Evolutionary conservation across 2,113 vertebrate genomes (phyloP), one percentile per base, ranked within the genome.

Genomic region (Paracanthobrama guichenoti): DNA sequence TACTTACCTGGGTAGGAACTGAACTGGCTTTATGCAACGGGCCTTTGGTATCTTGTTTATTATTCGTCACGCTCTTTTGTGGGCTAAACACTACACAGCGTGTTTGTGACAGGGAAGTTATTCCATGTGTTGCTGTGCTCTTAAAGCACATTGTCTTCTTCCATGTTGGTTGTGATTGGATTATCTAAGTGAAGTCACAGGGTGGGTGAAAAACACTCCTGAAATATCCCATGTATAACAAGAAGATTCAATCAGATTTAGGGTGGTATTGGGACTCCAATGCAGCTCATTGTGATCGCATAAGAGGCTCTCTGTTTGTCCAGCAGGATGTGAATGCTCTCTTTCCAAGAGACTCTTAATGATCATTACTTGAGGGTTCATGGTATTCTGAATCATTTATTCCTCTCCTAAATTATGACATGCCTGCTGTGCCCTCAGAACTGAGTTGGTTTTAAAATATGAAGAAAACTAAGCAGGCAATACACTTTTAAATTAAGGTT

Each of bases 101-200:
- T 7, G 18, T 55, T 7, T 55, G 50, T 20, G 16, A 20, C 50
- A 55, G 53, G 53, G 18, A 55, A 22, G 18, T 53, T 35, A 8
- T 42, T 66, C 39, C 20, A 24, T 35, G 31, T 53, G 46, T 55
- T 73, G 31, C 48, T 62, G 35, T 46, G 42, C 12, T 24, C 71
- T 74, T 48, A 74, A 31, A 39, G 67, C 64, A 44, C 72, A 62
- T 42, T 31, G 22, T 24, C 3, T 82, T 44, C 59, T 44, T 80
- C 78, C 80, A 67, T 50, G 67, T 24, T 69, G 35, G 26, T 24
- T 76, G 39, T 69, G 81, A 87, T 89, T 86, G 35, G 48, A 81
- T 90, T 89, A 89, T 64, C 85, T 89, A 87, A 89, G 78, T 83
- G 84, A 86, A 87, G 76, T 90, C 89, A 89, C 88, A 87, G 84